Base-by-base conservation (phyloP, 2,888 invertebrate genomes). In the Xestia c-nigrum region DNA sequence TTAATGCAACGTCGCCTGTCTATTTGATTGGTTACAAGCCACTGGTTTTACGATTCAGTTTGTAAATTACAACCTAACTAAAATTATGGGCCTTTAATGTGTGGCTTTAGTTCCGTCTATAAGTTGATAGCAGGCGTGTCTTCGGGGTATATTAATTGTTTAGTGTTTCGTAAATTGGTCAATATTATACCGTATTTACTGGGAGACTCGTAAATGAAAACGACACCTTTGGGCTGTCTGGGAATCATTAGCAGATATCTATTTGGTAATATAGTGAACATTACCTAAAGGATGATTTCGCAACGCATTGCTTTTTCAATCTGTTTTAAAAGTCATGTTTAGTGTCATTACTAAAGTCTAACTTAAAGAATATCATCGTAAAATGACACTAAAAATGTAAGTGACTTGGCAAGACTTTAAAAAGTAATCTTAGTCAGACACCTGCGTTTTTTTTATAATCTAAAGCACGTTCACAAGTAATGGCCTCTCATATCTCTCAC, bases 1-100 rank as follows among this genome's bases (percentile, higher is more conserved):
- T 84, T 87, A 88, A 87, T 79, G 88, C 80, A 88, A 76, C 84
- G 74, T 84, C 78, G 80, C 78, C 88, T 75, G 68, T 88, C 86
- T 84, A 72, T 84, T 87, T 88, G 87, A 87, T 87, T 87, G 87
- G 87, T 84, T 87, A 81, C 88, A 88, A 78, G 72, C 73, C 82
- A 80, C 82, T 80, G 75, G 82, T 88, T 88, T 87, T 84, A 87
- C 75, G 77, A 88, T 70, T 78, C 76, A 82, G 77, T 87, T 87
- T 82, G 87, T 87, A 88, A 88, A 88, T 84, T 85, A 86, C 87
- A 88, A 81, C 69, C 87, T 80, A 76, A 74, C 87, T 88, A 84
- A 87, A 75, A 87, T 88, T 72, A 88, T 80, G 76, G 78, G 31
- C 74, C 50, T 68, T 87, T 86, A 79, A 84, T 83, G 78, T 85